Base-by-base conservation (phyloP, 1,140 invertebrate genomes). In the Eciton burchellii region DNA sequence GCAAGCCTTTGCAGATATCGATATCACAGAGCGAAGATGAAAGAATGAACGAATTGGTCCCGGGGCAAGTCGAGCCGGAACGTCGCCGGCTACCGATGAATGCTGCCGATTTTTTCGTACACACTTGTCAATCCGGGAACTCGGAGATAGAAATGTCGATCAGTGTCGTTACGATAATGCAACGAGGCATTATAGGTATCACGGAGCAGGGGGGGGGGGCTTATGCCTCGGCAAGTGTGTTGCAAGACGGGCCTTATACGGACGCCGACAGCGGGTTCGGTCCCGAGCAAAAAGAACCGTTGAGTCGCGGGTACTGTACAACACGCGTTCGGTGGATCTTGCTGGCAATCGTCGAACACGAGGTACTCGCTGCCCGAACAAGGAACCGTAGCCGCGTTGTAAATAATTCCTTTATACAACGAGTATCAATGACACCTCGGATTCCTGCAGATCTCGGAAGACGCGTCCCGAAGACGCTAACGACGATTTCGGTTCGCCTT, bases 171-270 rank as follows among this genome's bases (percentile, higher is more conserved):
- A 35, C n/a, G 54, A 71, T 0, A 12, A 35, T 3, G 21, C n/a
- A 24, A 12, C 26, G n/a, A 41, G 35, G n/a, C 2, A 35, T 41
- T 45, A 21, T 29, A 62, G 19, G n/a, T n/a, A 70, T 54, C 43
- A 24, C 49, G 19, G 62, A 19, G 57, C 26, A 26, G 2, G 29
- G 35, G 5, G 2, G 29, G 35, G 5, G n/a, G 16, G 9, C 21
- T 73, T 26, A 19, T 60, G 35, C 11, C 41, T 29, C 21, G 54
- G 8, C 43, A 47, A 74, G 41, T 19, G 41, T 47, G 56, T 26
- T 77, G 79, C 70, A 81, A 85, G 74, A 70, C 81, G 73, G 59
- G 35, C 89, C 89, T 89, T 89, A 87, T 89, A 89, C 81, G 87
- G 87, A 57, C 43, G 41, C 60, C 57, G 24, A 76, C 82, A 56